These are phyloP conservation scores for Linurgus olivaceus DNA, from an alignment of 2,797 vertebrate genomes.

Conservation along the genomic window DNA sequence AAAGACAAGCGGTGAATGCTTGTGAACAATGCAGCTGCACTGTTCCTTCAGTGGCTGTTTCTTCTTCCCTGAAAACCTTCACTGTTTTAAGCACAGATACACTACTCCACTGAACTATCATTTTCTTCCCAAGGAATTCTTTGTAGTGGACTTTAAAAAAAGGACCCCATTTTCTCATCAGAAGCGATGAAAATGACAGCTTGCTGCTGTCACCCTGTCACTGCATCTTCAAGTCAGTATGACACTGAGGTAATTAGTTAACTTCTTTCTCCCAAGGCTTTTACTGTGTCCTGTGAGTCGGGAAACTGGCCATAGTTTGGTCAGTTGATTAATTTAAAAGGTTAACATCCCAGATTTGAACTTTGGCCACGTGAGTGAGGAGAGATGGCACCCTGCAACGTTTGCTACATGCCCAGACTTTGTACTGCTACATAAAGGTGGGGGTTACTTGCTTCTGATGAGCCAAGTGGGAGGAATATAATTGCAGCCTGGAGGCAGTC, in stretches of 20 bases:
- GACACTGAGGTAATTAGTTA: fast-evolving
- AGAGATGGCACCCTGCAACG: not conserved
- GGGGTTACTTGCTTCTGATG: not conserved
- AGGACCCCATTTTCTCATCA: not conserved
- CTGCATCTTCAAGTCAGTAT: not conserved
- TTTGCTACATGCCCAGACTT: not conserved
- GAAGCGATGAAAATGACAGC: not conserved
- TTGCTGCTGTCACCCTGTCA: not conserved
- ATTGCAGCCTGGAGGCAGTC: not conserved
- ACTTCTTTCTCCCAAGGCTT: not conserved
- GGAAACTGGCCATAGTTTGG: not conserved
- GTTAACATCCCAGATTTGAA: not conserved
- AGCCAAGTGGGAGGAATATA: not conserved
- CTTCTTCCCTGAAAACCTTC: not conserved
- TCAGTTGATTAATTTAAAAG: not conserved
- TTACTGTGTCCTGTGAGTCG: not conserved
- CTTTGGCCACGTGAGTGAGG: not conserved
- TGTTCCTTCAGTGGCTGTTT: not conserved
- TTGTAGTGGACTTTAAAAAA: not conserved
- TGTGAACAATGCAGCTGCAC: not conserved
- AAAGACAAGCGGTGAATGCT: not conserved
- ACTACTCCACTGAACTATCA: not conserved
- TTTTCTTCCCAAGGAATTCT: not conserved
- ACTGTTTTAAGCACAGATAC: not conserved
- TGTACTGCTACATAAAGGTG: not conserved